Base-by-base conservation (phyloP, 1,140 invertebrate species). In the Mya arenaria region DNA sequence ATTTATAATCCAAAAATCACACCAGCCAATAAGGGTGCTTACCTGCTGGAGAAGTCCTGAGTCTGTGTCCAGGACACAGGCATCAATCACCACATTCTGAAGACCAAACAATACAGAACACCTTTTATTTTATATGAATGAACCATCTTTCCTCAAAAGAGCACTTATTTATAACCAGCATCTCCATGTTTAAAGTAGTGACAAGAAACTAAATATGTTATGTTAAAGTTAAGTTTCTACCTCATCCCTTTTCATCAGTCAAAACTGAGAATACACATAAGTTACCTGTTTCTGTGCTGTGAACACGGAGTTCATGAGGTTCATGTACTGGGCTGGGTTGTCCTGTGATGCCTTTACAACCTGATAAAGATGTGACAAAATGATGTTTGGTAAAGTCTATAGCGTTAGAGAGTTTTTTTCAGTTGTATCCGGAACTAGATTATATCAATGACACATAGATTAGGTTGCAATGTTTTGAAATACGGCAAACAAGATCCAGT, bases 261-360 rank as follows among this genome's bases (percentile, higher is more conserved):
- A n/a, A n/a, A n/a, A n/a, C n/a, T n/a, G n/a, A n/a, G n/a, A n/a
- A n/a, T n/a, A 78, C 77, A 62, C 73, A 37, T 13, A 60, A 62
- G 30, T 86, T 90, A 96, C 95, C 93, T 95, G 94, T 94, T 96
- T 97, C 86, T 97, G 97, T 48, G 98, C 97, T 34, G 98, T 98
- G 87, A 99, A 99, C 90, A 99, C 99, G 28, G 97, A 96, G 94
- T 99, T 99, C 97, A 99, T 99, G 86, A 98, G 98, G 92, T 98
- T 98, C 96, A 99, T 99, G 89, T 99, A 99, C 87, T 99, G 98
- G 0, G 96, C 96, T 0, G 97, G 89, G 72, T 92, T 92, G 91
- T 99, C 97, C 34, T 96, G 95, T 90, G 97, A 97, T 2, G 97
- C 97, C 3, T 97, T 97, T 0, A 99, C 85, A 19, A 93, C 86